These are phyloP conservation scores for Carollia perspicillata DNA, from an alignment of 2,113 vertebrate species.

Conservation along the genomic window DNA sequence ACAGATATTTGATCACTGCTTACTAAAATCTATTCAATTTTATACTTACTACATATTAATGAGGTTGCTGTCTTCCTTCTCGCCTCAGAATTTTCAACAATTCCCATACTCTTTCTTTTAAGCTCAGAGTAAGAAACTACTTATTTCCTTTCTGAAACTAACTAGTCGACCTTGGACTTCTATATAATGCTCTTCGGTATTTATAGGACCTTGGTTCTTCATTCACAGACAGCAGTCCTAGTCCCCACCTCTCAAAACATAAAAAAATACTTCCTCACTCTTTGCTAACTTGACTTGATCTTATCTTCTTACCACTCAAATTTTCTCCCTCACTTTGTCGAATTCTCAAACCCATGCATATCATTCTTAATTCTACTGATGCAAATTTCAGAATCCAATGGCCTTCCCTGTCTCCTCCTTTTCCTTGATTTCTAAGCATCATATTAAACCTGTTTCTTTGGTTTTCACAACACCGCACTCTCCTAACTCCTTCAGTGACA, in stretches of 20 bases:
- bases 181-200: neutral
- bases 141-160: neutral
- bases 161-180: neutral
- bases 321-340: neutral
- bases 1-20: neutral
- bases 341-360: constrained; percentile 1
- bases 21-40: neutral
- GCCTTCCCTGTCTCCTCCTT: neutral
- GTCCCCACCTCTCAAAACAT: neutral
- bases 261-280: constrained; percentile 27
- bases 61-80: neutral
- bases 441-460: neutral
- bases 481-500: neutral
- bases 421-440: constrained; percentile 11
- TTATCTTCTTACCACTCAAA: neutral
- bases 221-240: neutral
- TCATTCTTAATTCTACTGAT: neutral
- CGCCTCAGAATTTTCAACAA: constrained; percentile 28
- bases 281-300: constrained; percentile 7
- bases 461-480: neutral
- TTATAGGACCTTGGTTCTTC: neutral
- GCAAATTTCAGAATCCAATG: constrained; percentile 24
- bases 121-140: neutral
- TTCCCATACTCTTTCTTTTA: constrained; percentile 57
- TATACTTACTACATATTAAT: neutral